phyloP scores from a whole-genome alignment of 1,140 invertebrate species.

The Sminthurides bifidus region DNA sequence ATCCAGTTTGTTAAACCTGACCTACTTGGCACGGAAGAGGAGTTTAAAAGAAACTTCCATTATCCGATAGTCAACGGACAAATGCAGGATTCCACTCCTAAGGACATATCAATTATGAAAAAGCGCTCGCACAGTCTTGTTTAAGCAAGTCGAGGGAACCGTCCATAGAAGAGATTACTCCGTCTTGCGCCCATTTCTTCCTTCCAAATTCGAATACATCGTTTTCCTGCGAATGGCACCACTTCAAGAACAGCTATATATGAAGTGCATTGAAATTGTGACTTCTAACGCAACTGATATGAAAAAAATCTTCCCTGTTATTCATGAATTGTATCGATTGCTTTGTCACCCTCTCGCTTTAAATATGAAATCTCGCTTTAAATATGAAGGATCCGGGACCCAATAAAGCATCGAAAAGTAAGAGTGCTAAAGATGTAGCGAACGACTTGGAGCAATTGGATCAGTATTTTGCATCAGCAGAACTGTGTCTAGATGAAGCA shows the following conservation, averaged over 20 bases:
- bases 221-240: constrained; percentile 43
- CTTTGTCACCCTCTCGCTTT: no score
- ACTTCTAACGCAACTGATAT: constrained; percentile 40
- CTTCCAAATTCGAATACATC: constrained; percentile 51
- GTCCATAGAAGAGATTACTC: constrained; percentile 45
- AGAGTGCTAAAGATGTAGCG: constrained; percentile 29
- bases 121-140: constrained; percentile 43
- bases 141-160: constrained; percentile 41
- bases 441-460: neutral
- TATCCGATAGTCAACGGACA: constrained; percentile 49
- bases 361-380: no score
- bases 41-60: constrained; percentile 63
- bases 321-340: no score
- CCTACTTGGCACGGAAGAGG: constrained; percentile 77
- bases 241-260: constrained; percentile 44
- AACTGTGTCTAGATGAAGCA: neutral
- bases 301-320: constrained; percentile 31
- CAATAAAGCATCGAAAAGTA: constrained; percentile 24
- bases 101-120: constrained; percentile 45
- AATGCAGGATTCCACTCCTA: constrained; percentile 43
- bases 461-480: constrained; percentile 12
- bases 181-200: constrained; percentile 44
- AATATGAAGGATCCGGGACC: no score
- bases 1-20: constrained; percentile 92
- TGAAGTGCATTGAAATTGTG: no score